Percentiles rank a stretch among this genome's conserved stretches.
phyloP scores from a whole-genome alignment of 1,140 invertebrate species.

The Drosophila sechellia region DNA sequence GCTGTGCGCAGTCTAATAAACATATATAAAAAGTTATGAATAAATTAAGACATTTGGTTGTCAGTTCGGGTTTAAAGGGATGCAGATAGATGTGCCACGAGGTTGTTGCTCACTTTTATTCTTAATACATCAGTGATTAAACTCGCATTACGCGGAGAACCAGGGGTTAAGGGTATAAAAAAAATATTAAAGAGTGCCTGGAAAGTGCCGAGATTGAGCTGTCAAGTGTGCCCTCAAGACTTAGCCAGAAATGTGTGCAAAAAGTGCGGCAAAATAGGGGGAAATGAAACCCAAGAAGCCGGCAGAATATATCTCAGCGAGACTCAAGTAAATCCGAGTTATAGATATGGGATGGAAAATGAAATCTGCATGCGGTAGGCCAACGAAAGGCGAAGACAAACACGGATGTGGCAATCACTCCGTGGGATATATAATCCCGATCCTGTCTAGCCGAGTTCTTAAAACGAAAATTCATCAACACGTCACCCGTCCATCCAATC shows the following conservation, averaged over 20 bases:
- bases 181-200: conserved; percentile 21
- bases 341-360: conserved; percentile 22
- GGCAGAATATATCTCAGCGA: conserved; percentile 17
- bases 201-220: conserved; percentile 52
- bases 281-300: conserved; percentile 5
- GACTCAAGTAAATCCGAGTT: conserved; percentile 45
- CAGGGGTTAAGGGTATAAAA: neutral
- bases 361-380: conserved; percentile 57
- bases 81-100: conserved; percentile 8
- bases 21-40: conserved; percentile 73
- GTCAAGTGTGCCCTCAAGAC: conserved; percentile 48
- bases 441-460: conserved; percentile 72
- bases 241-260: conserved; percentile 41
- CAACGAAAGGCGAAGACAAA: conserved; percentile 51
- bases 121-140: conserved; percentile 61
- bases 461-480: conserved; percentile 82
- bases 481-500: conserved; percentile 45
- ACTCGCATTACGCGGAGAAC: conserved; percentile 61
- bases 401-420: conserved; percentile 81
- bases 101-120: conserved; percentile 59
- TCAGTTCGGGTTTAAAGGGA: conserved; percentile 28
- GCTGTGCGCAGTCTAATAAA: conserved; percentile 63
- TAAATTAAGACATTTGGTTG: conserved; percentile 78
- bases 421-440: conserved; percentile 49
- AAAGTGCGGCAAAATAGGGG: conserved; percentile 22